Conservation (phyloP, 2,113 vertebrate genomes). For the Oceanodroma tethys region DNA sequence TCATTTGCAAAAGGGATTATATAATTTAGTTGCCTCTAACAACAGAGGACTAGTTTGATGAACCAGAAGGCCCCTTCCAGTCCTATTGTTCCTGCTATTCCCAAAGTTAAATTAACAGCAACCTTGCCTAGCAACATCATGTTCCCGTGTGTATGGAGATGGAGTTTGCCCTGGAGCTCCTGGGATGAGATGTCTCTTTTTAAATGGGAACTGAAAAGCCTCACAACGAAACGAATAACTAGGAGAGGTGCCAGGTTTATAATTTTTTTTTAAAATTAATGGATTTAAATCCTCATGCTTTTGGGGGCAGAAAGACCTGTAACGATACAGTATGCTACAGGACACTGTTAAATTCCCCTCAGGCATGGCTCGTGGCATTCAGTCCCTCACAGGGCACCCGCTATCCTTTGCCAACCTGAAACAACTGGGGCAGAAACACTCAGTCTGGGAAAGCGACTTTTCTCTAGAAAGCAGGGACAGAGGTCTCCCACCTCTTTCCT, state of each 20-base stretch:
- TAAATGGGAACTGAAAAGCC: slow-evolving; percentile 34
- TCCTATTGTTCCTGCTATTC: slow-evolving; percentile 31
- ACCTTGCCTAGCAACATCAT: slow-evolving; percentile 29
- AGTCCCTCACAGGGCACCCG: fast-evolving
- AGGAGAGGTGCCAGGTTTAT: slow-evolving; percentile 7
- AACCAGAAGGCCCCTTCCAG: slow-evolving; percentile 58
- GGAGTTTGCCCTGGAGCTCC: neutral
- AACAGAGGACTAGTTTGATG: slow-evolving; percentile 48
- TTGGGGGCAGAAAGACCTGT: neutral
- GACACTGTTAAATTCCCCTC: neutral
- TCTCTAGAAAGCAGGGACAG: neutral
- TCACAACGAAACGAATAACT: neutral
- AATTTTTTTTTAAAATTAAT: neutral
- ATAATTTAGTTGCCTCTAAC: slow-evolving; percentile 15
- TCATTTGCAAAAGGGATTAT: slow-evolving; percentile 1
- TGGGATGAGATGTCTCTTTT: neutral
- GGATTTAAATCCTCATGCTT: neutral
- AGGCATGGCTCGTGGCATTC: fast-evolving
- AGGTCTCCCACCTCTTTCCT: neutral
- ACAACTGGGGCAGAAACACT: neutral
- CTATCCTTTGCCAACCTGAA: neutral
- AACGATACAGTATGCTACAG: neutral
- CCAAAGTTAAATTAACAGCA: slow-evolving; percentile 57
- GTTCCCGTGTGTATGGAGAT: neutral
- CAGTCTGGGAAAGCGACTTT: neutral